These are phyloP conservation scores for Mixornis gularis DNA, from an alignment of 2,113 vertebrate genomes.

Conservation along the genomic window DNA sequence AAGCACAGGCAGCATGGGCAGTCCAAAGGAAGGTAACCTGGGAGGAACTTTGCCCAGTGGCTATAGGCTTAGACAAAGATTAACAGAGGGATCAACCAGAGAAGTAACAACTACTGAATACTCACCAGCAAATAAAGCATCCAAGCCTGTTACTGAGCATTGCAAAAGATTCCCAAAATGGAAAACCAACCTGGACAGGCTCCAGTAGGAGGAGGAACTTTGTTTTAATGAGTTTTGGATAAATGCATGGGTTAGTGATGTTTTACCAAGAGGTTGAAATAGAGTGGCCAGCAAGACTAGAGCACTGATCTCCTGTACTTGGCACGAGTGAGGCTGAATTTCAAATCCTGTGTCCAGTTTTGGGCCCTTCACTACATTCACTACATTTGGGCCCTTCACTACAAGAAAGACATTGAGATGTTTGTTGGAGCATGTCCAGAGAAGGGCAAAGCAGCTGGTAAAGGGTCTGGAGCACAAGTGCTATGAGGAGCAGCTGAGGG, in stretches of 20 bases:
- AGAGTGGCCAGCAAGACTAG: neutral
- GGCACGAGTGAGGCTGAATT: neutral
- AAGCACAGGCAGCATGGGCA: fast-evolving
- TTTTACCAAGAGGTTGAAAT: neutral
- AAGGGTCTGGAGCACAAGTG: neutral
- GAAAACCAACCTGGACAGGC: neutral
- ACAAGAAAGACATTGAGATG: neutral
- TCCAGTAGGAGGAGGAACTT: neutral
- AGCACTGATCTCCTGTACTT: neutral
- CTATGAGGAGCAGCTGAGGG: neutral
- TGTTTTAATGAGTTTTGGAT: neutral
- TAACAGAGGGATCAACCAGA: neutral
- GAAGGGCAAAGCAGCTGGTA: neutral
- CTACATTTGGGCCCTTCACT: neutral
- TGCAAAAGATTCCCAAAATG: neutral
- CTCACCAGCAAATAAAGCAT: neutral
- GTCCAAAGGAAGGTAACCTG: neutral
- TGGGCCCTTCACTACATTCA: neutral
- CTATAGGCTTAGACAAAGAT: neutral
- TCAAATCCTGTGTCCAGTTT: fast-evolving
- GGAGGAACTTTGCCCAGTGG: neutral
- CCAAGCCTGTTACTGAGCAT: neutral
- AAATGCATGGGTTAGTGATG: neutral
- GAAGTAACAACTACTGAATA: neutral
- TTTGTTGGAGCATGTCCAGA: neutral